phyloP scores from a whole-genome alignment of 2,888 invertebrate species.

The Bursaphelenchus okinawaensis region DNA sequence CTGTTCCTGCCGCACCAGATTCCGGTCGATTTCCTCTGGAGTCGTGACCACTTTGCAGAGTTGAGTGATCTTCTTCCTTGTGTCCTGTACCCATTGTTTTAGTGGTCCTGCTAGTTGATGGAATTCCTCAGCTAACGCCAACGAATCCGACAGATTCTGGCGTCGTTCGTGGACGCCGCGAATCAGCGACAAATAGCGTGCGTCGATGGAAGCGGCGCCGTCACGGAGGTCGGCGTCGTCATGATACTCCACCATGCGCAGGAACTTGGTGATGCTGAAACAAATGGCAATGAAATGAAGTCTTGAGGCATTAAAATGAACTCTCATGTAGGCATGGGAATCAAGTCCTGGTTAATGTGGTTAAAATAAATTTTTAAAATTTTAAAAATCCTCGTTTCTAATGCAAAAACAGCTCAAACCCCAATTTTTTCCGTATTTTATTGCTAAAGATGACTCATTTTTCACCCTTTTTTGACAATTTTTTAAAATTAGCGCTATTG shows the following conservation, averaged over 20 bases:
- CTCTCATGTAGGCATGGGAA: too few species aligned
- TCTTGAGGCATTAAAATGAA: too few species aligned
- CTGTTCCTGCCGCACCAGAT: slow-evolving; percentile 77
- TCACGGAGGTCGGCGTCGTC: not conserved
- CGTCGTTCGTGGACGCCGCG: slow-evolving; percentile 67
- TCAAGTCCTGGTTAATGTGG: too few species aligned
- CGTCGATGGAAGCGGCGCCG: slow-evolving; percentile 10
- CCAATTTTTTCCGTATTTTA: too few species aligned
- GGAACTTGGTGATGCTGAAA: slow-evolving; percentile 8
- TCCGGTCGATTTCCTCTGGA: slow-evolving; percentile 83
- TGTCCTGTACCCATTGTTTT: slow-evolving; percentile 79
- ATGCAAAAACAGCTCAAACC: too few species aligned
- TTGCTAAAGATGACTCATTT: too few species aligned
- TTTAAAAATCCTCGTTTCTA: too few species aligned
- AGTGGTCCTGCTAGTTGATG: slow-evolving; percentile 66
- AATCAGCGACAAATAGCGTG: slow-evolving; percentile 41
- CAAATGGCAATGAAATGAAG: too few species aligned
- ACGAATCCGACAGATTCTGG: slow-evolving; percentile 81
- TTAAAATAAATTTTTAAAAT: too few species aligned
- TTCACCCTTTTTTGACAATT: too few species aligned
- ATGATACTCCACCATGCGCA: not conserved
- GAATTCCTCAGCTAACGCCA: slow-evolving; percentile 80
- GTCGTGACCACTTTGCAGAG: slow-evolving; percentile 88
- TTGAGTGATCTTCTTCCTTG: slow-evolving; percentile 78
- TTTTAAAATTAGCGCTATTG: too few species aligned